phyloP scores from a whole-genome alignment of 2,888 invertebrate species.

The Julus scanicus region DNA sequence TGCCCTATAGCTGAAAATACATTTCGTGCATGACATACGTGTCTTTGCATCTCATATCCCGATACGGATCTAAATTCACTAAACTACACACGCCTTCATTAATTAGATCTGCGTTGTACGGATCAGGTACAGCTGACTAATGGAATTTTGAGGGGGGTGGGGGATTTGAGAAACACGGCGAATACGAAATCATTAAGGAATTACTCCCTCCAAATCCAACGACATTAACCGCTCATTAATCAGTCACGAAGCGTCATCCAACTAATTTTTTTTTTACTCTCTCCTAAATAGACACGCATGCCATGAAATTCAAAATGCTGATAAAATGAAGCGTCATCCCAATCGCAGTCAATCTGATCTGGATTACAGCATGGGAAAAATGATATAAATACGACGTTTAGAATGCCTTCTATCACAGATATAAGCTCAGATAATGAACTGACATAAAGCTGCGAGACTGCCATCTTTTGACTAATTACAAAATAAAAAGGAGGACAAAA shows the following conservation, averaged over 20 bases:
- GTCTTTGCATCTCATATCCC: slow-evolving; percentile 4
- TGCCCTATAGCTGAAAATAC: not conserved
- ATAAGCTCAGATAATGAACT: not conserved
- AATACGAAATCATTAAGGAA: slow-evolving; percentile 36
- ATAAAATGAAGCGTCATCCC: slow-evolving; percentile 36
- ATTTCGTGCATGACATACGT: not conserved
- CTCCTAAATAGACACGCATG: not conserved
- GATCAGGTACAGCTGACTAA: slow-evolving; percentile 41
- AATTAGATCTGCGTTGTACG: slow-evolving; percentile 8
- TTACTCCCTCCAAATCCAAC: slow-evolving; percentile 28
- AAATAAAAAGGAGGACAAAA: slow-evolving; percentile 39
- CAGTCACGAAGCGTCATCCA: not conserved
- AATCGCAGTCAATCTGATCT: not conserved
- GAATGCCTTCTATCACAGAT: not conserved
- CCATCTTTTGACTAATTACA: not conserved
- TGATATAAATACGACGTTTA: not conserved
- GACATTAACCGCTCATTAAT: slow-evolving; percentile 47
- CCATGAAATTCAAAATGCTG: not conserved
- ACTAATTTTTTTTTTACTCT: not conserved
- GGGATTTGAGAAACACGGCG: not conserved
- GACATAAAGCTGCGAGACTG: not conserved
- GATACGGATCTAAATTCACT: slow-evolving; percentile 9
- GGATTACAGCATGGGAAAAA: not conserved
- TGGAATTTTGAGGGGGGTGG: not conserved
- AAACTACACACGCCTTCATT: slow-evolving; percentile 25